These are phyloP conservation scores for Cremastinae sp. DNA, from an alignment of 2,888 invertebrate genomes.

Conservation along the genomic window DNA sequence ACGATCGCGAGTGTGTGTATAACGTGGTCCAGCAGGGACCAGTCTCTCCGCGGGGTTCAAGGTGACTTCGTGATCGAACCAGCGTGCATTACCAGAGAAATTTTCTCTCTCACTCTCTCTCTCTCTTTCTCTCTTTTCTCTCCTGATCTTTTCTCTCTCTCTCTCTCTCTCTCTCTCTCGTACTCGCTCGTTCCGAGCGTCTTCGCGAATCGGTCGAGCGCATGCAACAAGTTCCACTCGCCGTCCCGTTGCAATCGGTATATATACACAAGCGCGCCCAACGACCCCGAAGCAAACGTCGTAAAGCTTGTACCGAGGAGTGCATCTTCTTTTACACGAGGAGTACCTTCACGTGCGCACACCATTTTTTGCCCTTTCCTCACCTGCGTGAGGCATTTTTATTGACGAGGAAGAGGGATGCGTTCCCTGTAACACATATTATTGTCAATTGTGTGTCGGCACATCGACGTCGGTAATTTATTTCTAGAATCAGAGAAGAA, in stretches of 20 bases:
- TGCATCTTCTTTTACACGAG: conserved; percentile 24
- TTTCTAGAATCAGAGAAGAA: too few species aligned
- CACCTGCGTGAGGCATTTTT: conserved; percentile 6
- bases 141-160: background rate
- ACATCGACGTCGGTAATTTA: too few species aligned
- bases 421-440: background rate
- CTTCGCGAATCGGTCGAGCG: conserved; percentile 46
- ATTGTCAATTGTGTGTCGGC: background rate
- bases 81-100: conserved; percentile 69
- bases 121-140: conserved; percentile 40
- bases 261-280: conserved; percentile 61
- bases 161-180: conserved; percentile 33
- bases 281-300: conserved; percentile 60
- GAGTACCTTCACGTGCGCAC: background rate
- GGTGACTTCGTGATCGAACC: conserved; percentile 72
- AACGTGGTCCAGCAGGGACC: conserved; percentile 64
- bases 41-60: conserved; percentile 70
- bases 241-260: conserved; percentile 62
- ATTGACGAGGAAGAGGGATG: background rate
- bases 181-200: conserved; percentile 39
- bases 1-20: conserved; percentile 50
- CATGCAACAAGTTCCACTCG: conserved; percentile 63
- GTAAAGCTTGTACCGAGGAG: conserved; percentile 58
- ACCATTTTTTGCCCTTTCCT: background rate
- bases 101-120: conserved; percentile 32